Base-by-base conservation (phyloP, 2,113 vertebrate genomes). In the Diadophis punctatus region DNA sequence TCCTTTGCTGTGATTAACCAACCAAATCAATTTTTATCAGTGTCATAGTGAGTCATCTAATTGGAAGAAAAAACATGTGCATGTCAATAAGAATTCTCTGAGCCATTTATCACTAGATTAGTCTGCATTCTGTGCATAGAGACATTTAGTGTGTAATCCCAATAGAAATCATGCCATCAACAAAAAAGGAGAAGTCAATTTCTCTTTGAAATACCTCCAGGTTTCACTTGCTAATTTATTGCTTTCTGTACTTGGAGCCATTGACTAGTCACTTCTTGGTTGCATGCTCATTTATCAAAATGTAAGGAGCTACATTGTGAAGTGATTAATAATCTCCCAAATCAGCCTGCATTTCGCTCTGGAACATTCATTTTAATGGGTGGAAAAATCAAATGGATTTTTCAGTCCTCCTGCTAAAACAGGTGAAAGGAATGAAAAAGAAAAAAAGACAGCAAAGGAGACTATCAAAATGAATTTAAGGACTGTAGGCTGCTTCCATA, bases 161-260 rank as follows among this genome's bases (percentile, higher is more conserved):
- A 88, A 39, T 86, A 53, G 88, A 93, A 90, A 93, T 49, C 88
- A 90, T 93, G 92, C 88, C 80, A 90, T 56, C 88, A 46, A 43
- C 55, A 52, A 58, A 93, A 56, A 56, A 39, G 92, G 30, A 90
- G 39, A 86, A 90, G 53, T 52, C 58, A 91, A 90, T 90, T 52
- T 60, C 80, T 93, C 43, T 88, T 84, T 84, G 52, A 88, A 91
- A 88, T 53, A 88, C 90, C 86, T 88, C 39, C 60, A 88, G 86
- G 63, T 86, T 84, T 88, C n/a, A 93, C 60, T 90, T 80, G 49
- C 92, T 88, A 93, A 93, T 93, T 88, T 93, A 88, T 93, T 88
- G 48, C 90, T 90, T 93, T 93, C 89, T 46, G 34, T 74, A 46
- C 58, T 91, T 48, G 88, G 63, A 74, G 60, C 58, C 22, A 80